Evolutionary conservation across 2,113 vertebrate genomes (phyloP).

Genomic region (Leuciscus idus): DNA sequence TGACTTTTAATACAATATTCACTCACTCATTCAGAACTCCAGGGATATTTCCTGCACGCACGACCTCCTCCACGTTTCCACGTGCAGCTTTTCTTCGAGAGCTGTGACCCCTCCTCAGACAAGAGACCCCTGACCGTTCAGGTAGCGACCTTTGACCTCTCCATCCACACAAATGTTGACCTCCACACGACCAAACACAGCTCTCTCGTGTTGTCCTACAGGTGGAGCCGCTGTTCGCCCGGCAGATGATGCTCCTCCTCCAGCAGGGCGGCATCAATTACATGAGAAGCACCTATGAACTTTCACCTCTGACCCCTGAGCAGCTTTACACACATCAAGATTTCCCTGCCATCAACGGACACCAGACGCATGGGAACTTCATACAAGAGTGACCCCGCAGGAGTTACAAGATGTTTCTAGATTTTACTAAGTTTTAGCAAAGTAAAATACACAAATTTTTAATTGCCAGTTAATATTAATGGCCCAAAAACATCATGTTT

Average conservation of each 20-base stretch:
- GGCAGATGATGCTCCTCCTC: conserved; percentile 88
- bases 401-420: not conserved
- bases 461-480: not conserved
- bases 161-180: not conserved
- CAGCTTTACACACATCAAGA: conserved; percentile 34
- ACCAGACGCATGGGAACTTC: conserved; percentile 79
- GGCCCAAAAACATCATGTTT: not conserved
- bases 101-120: conserved; percentile 87
- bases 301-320: conserved; percentile 35
- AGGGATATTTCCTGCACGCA: conserved; percentile 86
- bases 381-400: conserved; percentile 70
- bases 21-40: conserved; percentile 81
- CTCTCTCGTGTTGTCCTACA: conserved; percentile 58
- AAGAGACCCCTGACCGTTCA: conserved; percentile 90
- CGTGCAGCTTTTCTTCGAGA: conserved; percentile 88
- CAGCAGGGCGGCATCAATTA: conserved; percentile 88
- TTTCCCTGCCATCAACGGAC: conserved; percentile 52
- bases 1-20: not conserved
- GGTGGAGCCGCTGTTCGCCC: conserved; percentile 94
- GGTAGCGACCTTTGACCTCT: conserved; percentile 69
- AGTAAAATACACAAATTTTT: not conserved
- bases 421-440: too few relatives aligned
- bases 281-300: conserved; percentile 68
- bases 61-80: conserved; percentile 85
- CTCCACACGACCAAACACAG: not conserved